phyloP scores from a whole-genome alignment of 2,113 vertebrate genomes.

The Chunga burmeisteri region DNA sequence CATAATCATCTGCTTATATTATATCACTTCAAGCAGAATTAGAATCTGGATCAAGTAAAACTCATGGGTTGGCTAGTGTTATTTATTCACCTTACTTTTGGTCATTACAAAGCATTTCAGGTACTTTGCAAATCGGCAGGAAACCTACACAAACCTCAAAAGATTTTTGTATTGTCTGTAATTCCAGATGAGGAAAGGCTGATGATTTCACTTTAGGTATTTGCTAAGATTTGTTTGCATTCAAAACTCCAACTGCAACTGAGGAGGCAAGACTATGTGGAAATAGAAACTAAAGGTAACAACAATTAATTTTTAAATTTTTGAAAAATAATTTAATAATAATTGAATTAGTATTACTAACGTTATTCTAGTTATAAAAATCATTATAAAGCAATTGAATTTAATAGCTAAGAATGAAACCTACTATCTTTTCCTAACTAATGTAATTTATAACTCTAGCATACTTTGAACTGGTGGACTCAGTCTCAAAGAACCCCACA shows the following conservation, averaged over 20 bases:
- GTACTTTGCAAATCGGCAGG: neutral
- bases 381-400: neutral
- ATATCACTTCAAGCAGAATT: neutral
- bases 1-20: neutral
- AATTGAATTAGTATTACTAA: neutral
- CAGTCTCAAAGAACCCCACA: neutral
- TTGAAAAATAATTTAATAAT: neutral
- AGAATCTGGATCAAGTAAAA: neutral
- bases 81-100: neutral
- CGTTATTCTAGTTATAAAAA: neutral
- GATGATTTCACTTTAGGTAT: neutral
- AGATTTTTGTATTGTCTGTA: neutral
- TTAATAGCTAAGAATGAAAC: neutral
- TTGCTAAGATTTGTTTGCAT: neutral
- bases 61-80: neutral
- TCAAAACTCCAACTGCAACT: neutral
- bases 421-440: neutral
- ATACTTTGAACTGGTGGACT: neutral
- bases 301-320: neutral
- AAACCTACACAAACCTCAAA: neutral
- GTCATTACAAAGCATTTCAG: neutral
- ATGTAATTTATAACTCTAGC: neutral
- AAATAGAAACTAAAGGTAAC: neutral
- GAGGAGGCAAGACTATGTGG: neutral
- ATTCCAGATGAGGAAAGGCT: neutral